Evolutionary conservation across 2,888 invertebrate species (phyloP), one percentile per base, ranked within the genome.

Genomic region (Clusia tigrina): DNA sequence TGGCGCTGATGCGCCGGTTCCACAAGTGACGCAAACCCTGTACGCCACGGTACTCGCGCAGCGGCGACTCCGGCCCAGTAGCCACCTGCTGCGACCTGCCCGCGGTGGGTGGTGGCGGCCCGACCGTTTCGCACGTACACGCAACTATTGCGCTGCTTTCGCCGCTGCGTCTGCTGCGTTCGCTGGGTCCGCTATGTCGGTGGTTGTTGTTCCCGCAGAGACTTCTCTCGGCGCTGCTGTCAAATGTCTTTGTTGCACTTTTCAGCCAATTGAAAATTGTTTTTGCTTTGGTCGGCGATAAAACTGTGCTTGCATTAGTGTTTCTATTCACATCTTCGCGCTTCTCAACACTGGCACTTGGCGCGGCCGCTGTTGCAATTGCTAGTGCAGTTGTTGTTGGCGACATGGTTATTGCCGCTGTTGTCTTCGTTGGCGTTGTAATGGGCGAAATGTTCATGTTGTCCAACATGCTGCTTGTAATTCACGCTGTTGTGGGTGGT

Each of bases 11-110:
- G 54, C 82, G 81, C 64, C 78, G 81, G 69, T 82, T 83, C 84
- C 84, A 84, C 64, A 84, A 74, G 68, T 83, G 69, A 25, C 77
- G 80, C 54, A 84, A 65, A 1, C 78, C 78, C 70, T 83, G 82
- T 24, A 84, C 84, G 25, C 84, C 83, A 12, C 74, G 80, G 71
- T 77, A 80, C 18, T 83, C 81, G 54, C 77, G 73, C 67, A 77
- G 69, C 0, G 69, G 54, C 9, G 62, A 65, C 62, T 69, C 69
- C 22, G 63, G 23, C 24, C 66, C 46, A 2, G n/a, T n/a, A n/a
- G n/a, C n/a, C n/a, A n/a, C n/a, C n/a, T n/a, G n/a, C n/a, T n/a
- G n/a, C 42, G 55, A 48, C 15, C 32, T 56, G 26, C 20, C n/a
- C 26, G 73, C 74, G 54, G 70, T 72, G 46, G 61, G 68, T 61